phyloP scores from a whole-genome alignment of 2,888 invertebrate species.

The Ormyrus labotus region DNA sequence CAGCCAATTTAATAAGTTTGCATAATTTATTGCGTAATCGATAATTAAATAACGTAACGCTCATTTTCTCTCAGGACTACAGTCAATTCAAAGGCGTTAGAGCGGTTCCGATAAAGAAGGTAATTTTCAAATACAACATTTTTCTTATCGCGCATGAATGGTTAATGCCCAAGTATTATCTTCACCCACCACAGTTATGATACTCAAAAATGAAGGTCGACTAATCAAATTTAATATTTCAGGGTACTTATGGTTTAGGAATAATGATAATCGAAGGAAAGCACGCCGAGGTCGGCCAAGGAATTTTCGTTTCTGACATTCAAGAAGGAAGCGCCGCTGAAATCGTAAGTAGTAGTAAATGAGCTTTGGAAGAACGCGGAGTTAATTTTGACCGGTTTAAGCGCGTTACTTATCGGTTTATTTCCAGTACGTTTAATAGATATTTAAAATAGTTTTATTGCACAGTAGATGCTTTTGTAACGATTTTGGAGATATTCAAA shows the following conservation, averaged over 20 bases:
- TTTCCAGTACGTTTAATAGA: too few relatives aligned
- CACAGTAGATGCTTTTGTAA: too few relatives aligned
- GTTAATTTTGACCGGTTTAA: too few relatives aligned
- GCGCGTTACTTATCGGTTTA: too few relatives aligned
- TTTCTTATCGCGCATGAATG: not conserved
- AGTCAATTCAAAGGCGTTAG: constrained; percentile 85
- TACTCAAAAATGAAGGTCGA: constrained; percentile 4
- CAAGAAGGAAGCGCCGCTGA: constrained; percentile 93
- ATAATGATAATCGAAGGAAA: constrained; percentile 97
- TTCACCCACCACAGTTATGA: not conserved
- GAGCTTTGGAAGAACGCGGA: not conserved
- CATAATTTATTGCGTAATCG: too few relatives aligned
- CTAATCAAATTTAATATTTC: constrained; percentile 59
- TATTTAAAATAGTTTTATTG: too few relatives aligned
- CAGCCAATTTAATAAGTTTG: not conserved
- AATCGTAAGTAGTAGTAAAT: constrained; percentile 49
- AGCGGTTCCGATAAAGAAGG: constrained; percentile 90
- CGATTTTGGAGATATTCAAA: too few relatives aligned
- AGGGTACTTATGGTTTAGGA: constrained; percentile 89
- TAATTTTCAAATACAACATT: constrained; percentile 70
- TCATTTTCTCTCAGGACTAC: constrained; percentile 55
- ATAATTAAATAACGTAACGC: not conserved
- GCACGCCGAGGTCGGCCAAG: constrained; percentile 93
- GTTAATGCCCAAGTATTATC: constrained; percentile 16
- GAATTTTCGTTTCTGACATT: constrained; percentile 95